A percentile compares a stretch with the other conserved stretches of the same genome.
Conservation (phyloP, 2,113 vertebrate species). For the Calyptommatus sinebrachiatus region DNA sequence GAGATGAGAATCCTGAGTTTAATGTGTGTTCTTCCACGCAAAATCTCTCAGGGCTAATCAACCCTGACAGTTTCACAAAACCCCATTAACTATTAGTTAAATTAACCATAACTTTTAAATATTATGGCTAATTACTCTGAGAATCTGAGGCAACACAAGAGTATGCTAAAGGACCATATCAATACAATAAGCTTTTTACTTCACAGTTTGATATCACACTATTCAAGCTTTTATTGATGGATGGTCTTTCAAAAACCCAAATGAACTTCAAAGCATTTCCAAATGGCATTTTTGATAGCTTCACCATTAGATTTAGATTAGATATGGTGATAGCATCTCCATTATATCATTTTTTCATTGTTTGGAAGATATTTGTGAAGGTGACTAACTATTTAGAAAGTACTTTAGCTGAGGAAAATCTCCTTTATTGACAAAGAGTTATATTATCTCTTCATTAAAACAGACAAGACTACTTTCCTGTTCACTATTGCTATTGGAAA, state of each 20-base stretch:
- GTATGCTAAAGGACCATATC: slow-evolving; percentile 59
- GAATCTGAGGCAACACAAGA: slow-evolving; percentile 64
- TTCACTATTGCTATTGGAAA: no score
- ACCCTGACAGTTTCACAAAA: slow-evolving; percentile 64
- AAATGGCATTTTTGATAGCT: not conserved
- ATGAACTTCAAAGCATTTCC: slow-evolving; percentile 27
- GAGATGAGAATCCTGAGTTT: slow-evolving; percentile 58
- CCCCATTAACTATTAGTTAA: slow-evolving; percentile 75
- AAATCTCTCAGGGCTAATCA: slow-evolving; percentile 67
- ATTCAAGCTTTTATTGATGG: slow-evolving; percentile 43
- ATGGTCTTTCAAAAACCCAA: slow-evolving; percentile 12
- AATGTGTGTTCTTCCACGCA: slow-evolving; percentile 56
- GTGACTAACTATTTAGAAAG: not conserved
- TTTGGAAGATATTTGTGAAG: slow-evolving; percentile 13
- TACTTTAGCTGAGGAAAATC: not conserved
- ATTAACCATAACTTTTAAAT: slow-evolving; percentile 75
- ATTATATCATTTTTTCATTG: not conserved
- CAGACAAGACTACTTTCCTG: no score
- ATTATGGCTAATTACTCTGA: slow-evolving; percentile 75
- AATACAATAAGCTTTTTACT: slow-evolving; percentile 44
- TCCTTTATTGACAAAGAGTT: no score
- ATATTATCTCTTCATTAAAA: no score
- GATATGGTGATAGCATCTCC: not conserved
- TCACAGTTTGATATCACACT: slow-evolving; percentile 37
- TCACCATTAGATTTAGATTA: not conserved